Conservation (phyloP, 2,888 invertebrate genomes). For the Hirtodrosophila alboralis region DNA sequence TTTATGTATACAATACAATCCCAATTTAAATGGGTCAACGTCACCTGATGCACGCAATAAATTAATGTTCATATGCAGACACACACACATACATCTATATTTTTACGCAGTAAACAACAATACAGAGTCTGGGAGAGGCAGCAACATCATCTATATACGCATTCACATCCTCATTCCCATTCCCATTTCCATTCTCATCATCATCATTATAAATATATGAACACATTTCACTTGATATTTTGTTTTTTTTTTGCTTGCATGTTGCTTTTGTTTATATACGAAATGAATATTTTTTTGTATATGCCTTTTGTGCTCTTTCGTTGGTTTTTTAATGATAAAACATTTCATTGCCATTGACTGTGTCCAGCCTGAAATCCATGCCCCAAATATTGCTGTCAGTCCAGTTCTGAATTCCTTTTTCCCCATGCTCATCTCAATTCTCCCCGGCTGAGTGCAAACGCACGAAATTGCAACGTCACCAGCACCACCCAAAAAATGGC, state of each 20-base stretch:
- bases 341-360: slow-evolving; percentile 52
- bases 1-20: slow-evolving; percentile 30
- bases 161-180: slow-evolving; percentile 5
- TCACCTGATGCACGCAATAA: slow-evolving; percentile 70
- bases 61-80: slow-evolving; percentile 33
- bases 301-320: slow-evolving; percentile 21
- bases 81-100: slow-evolving; percentile 18
- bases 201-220: slow-evolving; percentile 53
- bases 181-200: too few species aligned
- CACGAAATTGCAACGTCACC: slow-evolving; percentile 34
- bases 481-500: slow-evolving; percentile 49
- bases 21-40: slow-evolving; percentile 76
- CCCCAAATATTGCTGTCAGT: slow-evolving; percentile 32
- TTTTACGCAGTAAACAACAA: slow-evolving; percentile 28
- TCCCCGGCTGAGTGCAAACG: slow-evolving; percentile 5
- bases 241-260: slow-evolving; percentile 40
- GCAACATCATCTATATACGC: slow-evolving; percentile 12
- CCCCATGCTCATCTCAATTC: slow-evolving; percentile 2
- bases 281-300: slow-evolving; percentile 35
- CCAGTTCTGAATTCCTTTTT: slow-evolving; percentile 22
- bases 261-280: slow-evolving; percentile 22
- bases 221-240: slow-evolving; percentile 60
- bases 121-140: not conserved
- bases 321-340: slow-evolving; percentile 53
- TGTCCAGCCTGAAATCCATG: slow-evolving; percentile 11